Base-by-base conservation (phyloP, 92 coral and sea anemone species). In the Palythoa heliodiscus region DNA sequence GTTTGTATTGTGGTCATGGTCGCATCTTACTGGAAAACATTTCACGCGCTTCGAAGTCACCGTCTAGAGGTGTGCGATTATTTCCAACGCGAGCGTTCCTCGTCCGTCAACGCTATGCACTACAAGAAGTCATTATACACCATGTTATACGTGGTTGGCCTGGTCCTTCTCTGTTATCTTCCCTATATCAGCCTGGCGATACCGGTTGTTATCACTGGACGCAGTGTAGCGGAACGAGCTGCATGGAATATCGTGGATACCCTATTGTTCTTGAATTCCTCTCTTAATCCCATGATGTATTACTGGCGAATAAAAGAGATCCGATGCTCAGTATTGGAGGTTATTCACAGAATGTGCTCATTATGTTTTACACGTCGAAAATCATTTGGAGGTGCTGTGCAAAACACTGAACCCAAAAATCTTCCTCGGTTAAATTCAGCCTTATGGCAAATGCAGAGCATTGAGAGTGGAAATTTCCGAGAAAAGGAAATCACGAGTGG, bases 291-390 rank as follows among this genome's bases (percentile, higher is more conserved):
- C 35, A 71, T 89, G 23, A 52, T 86, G 2, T 89, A 89, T 38
- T 89, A 88, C 74, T 82, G 92, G 92, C 87, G 92, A 20, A 86
- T 89, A 39, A 71, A 35, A 77, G 92, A 89, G 68, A 89, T 89
- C 50, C 92, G 89, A 47, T 37, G 47, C 14, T 80, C 72, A 48
- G 17, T 80, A 66, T 67, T 47, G 72, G 50, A 67, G 6, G 66
- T 40, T 67, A 9, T 80, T 80, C 38, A 43, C 40, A 37, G 53
- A 3, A 17, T 80, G 35, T 80, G 75, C 11, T 63, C 84, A 0
- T 3, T 64, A 0, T 80, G 84, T 40, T 66, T 80, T 67, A 66
- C 57, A 64, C 14, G 19, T 2, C 73, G 39, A 66, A 5, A 22
- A 6, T 54, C 52, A 22, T 52, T 52, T 64, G 38, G 58, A 66